phyloP scores from a whole-genome alignment of 2,797 vertebrate species.

The Kryptolebias ocellatus region DNA sequence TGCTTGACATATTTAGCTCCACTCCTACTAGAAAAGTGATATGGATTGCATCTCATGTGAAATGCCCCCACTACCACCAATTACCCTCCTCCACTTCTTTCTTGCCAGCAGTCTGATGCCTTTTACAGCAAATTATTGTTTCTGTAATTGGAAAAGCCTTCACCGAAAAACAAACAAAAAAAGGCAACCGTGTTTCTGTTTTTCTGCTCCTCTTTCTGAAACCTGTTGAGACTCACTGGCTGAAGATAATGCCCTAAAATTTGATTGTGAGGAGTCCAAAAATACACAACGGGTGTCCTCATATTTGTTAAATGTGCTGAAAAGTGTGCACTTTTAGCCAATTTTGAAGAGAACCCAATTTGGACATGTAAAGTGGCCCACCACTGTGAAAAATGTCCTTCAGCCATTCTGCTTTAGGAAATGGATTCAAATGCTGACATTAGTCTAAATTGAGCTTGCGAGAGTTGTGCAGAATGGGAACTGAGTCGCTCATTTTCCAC shows the following conservation, averaged over 20 bases:
- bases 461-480: slow-evolving; percentile 29
- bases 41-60: slow-evolving; percentile 58
- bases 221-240: slow-evolving; percentile 61
- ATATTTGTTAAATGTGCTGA: slow-evolving; percentile 17
- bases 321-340: slow-evolving; percentile 27
- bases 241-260: slow-evolving; percentile 61
- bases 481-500: slow-evolving; percentile 46
- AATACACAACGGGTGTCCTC: slow-evolving; percentile 46
- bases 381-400: slow-evolving; percentile 49
- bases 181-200: slow-evolving; percentile 65
- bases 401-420: slow-evolving; percentile 49
- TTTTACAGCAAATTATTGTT: slow-evolving; percentile 76
- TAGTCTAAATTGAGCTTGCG: slow-evolving; percentile 44
- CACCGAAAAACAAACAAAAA: slow-evolving; percentile 65
- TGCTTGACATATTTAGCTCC: slow-evolving; percentile 59
- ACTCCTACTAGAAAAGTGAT: slow-evolving; percentile 55
- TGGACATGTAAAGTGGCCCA: slow-evolving; percentile 30
- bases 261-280: slow-evolving; percentile 68
- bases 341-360: slow-evolving; percentile 45
- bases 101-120: slow-evolving; percentile 59
- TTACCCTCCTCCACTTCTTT: slow-evolving; percentile 49
- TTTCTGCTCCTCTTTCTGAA: slow-evolving; percentile 38
- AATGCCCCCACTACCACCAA: slow-evolving; percentile 47
- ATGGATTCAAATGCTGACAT: slow-evolving; percentile 58
- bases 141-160: slow-evolving; percentile 75